Evolutionary conservation across 23 tunicate genomes (phyloP).

Genomic region (Styela plicata): DNA sequence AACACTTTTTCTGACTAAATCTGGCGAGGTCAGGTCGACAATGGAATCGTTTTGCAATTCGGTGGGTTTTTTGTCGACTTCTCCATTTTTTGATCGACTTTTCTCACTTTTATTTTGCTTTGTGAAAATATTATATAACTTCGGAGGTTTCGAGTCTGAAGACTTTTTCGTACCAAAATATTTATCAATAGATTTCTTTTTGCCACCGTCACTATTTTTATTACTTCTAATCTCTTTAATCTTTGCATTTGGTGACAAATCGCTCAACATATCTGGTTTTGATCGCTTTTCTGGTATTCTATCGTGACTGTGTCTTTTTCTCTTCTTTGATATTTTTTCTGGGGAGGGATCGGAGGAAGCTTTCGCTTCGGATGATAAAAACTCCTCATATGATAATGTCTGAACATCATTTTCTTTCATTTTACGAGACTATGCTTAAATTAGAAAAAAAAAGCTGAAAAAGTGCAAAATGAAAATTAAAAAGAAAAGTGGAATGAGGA

Average conservation of each 20-base stretch:
- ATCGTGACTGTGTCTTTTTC: background rate
- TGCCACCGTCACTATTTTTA: too few relatives aligned
- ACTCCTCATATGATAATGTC: background rate
- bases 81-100: background rate
- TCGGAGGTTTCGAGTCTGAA: background rate
- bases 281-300: background rate
- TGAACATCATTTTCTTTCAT: background rate
- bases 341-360: background rate
- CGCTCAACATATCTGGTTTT: background rate
- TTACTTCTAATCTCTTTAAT: too few relatives aligned
- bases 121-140: background rate
- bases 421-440: background rate
- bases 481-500: background rate
- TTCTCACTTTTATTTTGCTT: background rate
- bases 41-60: background rate
- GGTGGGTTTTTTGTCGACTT: background rate
- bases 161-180: too few relatives aligned
- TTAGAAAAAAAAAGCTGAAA: background rate
- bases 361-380: background rate
- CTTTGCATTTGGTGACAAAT: background rate
- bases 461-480: background rate
- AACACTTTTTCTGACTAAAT: too few relatives aligned
- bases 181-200: too few relatives aligned
- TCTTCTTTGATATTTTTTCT: background rate
- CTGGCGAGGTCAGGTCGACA: background rate